phyloP scores from a whole-genome alignment of 2,797 vertebrate species.

The Phylloscopus collybita region DNA sequence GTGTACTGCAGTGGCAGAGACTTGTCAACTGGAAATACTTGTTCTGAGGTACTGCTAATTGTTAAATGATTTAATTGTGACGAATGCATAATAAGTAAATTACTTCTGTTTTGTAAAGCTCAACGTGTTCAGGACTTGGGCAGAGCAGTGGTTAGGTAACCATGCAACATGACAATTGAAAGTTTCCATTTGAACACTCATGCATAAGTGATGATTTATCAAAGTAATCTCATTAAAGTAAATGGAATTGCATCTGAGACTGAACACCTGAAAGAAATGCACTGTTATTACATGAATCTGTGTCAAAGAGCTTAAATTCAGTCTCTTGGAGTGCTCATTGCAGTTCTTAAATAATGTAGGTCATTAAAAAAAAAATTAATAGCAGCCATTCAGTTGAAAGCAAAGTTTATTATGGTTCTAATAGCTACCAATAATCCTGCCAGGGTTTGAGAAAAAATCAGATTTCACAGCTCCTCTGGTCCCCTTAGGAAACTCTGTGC shows the following conservation, averaged over 20 bases:
- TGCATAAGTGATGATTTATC: slow-evolving; percentile 1
- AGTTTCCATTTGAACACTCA: background rate
- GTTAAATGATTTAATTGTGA: slow-evolving; percentile 24
- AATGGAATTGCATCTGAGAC: background rate
- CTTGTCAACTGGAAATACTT: slow-evolving; percentile 26
- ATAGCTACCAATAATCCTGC: background rate
- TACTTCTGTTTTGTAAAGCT: background rate
- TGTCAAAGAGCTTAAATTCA: background rate
- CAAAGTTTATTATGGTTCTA: background rate
- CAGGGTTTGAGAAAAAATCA: background rate
- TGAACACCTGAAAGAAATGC: background rate
- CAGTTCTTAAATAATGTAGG: background rate
- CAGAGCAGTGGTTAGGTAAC: background rate
- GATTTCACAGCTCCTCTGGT: background rate
- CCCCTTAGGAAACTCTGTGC: background rate
- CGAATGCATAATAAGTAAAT: background rate
- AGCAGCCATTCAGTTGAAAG: background rate
- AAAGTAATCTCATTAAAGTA: background rate
- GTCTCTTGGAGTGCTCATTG: background rate
- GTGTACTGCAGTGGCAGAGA: background rate
- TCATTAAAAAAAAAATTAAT: background rate
- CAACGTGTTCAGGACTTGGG: background rate
- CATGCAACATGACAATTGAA: background rate
- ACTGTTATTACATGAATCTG: background rate
- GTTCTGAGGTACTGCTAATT: slow-evolving; percentile 4